Evolutionary conservation across 2,797 vertebrate genomes (phyloP).

Genomic region (Tauraco hartlaubi): DNA sequence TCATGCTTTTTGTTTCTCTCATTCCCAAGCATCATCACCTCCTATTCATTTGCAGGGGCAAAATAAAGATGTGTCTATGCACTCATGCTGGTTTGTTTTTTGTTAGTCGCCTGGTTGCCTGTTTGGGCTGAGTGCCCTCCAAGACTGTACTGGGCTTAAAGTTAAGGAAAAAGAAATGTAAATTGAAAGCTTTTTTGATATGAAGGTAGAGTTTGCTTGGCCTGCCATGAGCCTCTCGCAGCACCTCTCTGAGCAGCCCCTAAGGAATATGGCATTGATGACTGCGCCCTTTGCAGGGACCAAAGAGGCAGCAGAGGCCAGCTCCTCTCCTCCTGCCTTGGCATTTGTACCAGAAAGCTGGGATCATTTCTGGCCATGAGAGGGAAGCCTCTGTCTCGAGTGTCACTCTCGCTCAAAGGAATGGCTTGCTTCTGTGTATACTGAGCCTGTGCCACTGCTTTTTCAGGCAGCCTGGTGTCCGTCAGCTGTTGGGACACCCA

Average conservation of each 20-base stretch:
- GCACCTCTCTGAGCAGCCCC: neutral
- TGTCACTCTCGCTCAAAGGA: constrained; percentile 28
- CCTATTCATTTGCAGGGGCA: neutral
- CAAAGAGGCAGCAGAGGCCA: neutral
- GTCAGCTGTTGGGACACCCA: constrained; percentile 77
- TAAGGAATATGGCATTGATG: neutral
- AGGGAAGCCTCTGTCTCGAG: constrained; percentile 18
- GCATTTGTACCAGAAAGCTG: neutral
- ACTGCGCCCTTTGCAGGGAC: neutral
- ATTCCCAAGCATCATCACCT: neutral
- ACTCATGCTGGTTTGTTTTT: neutral
- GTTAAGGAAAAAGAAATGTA: neutral
- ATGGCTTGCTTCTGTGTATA: constrained; percentile 44
- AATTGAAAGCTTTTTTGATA: neutral
- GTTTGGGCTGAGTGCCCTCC: neutral
- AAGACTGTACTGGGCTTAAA: neutral
- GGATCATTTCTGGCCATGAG: neutral
- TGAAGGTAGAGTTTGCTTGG: neutral
- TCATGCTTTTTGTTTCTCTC: neutral
- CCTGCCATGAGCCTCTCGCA: neutral
- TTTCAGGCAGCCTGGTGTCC: constrained; percentile 62
- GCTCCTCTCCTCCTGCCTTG: neutral
- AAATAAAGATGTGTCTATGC: neutral
- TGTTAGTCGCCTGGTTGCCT: neutral
- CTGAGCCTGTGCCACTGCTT: constrained; percentile 66